Evolutionary conservation across 2,888 invertebrate species (phyloP).

Genomic region (Heteromurus nitidus): DNA sequence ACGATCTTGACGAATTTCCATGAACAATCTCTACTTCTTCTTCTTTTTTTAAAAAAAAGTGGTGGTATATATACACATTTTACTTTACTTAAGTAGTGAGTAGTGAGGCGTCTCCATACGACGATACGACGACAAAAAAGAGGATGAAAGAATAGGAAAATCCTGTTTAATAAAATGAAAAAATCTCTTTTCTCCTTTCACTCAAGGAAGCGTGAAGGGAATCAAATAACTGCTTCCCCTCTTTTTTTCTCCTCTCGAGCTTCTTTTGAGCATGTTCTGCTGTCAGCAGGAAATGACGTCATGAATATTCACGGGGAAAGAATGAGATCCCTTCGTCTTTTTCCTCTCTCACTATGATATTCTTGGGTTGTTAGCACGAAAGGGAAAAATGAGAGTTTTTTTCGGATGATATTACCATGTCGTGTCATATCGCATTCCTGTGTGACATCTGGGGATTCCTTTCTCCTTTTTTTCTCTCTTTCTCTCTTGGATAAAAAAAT

Average conservation of each 20-base stretch:
- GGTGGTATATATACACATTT: no score
- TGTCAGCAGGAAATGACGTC: constrained; percentile 65
- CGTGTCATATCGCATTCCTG: constrained; percentile 41
- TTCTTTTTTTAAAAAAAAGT: constrained; percentile 42
- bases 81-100: no score
- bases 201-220: constrained; percentile 64
- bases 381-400: neutral
- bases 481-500: constrained; percentile 3
- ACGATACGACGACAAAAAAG: constrained; percentile 37
- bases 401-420: constrained; percentile 27
- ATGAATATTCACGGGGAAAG: constrained; percentile 59
- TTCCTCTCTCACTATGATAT: constrained; percentile 6
- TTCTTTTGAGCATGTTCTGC: constrained; percentile 53
- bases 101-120: no score
- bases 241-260: constrained; percentile 35
- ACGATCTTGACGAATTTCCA: constrained; percentile 63
- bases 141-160: constrained; percentile 43
- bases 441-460: constrained; percentile 57
- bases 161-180: constrained; percentile 67
- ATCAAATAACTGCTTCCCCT: constrained; percentile 66
- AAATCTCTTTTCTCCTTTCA: constrained; percentile 58
- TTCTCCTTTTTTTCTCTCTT: constrained; percentile 20
- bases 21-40: constrained; percentile 43
- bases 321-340: constrained; percentile 33
- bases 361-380: neutral